phyloP scores from a whole-genome alignment of 2,113 vertebrate genomes.

The Epinephelus moara region DNA sequence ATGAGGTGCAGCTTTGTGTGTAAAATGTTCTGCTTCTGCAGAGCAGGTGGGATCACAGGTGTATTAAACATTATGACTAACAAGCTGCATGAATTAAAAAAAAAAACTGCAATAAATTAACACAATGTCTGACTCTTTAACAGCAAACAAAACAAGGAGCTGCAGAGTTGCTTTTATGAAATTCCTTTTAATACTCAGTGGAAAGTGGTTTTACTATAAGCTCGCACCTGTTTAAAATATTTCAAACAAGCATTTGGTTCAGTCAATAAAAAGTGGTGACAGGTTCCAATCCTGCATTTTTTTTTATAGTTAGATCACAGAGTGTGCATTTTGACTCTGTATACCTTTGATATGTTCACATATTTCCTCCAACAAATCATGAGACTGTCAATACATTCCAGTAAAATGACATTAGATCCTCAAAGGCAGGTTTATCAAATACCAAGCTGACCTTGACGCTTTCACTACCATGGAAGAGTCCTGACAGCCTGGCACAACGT shows the following conservation, averaged over 20 bases:
- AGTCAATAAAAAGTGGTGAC: background rate
- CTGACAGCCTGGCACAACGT: no score
- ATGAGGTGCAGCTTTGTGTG: conserved; percentile 8
- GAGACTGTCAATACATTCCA: background rate
- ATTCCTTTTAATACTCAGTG: background rate
- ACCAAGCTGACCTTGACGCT: no score
- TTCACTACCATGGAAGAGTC: no score
- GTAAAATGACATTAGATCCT: background rate
- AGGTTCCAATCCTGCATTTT: background rate
- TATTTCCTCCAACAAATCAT: background rate
- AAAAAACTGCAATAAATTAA: background rate
- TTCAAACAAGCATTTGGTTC: background rate
- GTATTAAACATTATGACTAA: background rate
- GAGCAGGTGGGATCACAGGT: background rate
- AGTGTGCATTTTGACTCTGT: background rate
- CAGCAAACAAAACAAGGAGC: background rate
- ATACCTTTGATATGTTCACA: background rate
- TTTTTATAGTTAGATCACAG: background rate
- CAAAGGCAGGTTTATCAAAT: no score
- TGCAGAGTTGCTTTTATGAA: background rate
- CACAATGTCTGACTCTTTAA: background rate
- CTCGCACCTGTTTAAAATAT: background rate
- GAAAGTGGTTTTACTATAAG: background rate
- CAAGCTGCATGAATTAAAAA: background rate
- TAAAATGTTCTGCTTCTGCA: background rate